A percentile compares a stretch with the other conserved stretches of the same genome.
phyloP scores from a whole-genome alignment of 2,888 invertebrate species.

The Flexamia atlantica region DNA sequence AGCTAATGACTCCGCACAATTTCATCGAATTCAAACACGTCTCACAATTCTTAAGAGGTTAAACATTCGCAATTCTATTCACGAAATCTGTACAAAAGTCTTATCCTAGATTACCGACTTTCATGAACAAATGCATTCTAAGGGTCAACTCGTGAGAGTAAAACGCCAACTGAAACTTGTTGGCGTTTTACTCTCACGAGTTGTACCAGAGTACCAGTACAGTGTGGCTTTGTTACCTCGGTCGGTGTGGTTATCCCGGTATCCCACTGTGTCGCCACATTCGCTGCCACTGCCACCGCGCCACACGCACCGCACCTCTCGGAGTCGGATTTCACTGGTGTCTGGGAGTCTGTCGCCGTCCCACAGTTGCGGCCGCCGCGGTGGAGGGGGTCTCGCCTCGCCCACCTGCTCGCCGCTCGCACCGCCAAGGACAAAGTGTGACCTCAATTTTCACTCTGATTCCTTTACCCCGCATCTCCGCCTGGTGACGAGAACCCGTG shows the following conservation, averaged over 20 bases:
- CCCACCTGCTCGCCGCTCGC: not conserved
- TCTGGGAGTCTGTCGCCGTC: conserved; percentile 3
- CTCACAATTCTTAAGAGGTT: not conserved
- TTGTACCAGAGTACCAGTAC: too few species aligned
- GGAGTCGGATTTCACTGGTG: conserved; percentile 27
- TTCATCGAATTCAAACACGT: not conserved
- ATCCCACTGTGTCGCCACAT: not conserved
- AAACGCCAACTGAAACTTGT: not conserved
- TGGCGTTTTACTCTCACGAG: too few species aligned
- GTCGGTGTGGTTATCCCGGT: not conserved
- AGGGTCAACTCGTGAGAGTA: too few species aligned
- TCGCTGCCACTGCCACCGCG: not conserved
- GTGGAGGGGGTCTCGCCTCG: not conserved
- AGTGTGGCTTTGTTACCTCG: not conserved
- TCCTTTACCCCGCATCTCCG: too few species aligned
- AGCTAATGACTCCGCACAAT: not conserved
- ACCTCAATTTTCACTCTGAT: conserved; percentile 25
- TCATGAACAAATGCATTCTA: not conserved
- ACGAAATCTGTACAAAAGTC: too few species aligned
- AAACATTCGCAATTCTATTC: not conserved
- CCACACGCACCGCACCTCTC: not conserved
- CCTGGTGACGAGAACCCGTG: too few species aligned
- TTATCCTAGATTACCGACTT: too few species aligned
- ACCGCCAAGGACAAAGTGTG: conserved; percentile 21
- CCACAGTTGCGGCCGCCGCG: not conserved